Evolutionary conservation across 2,113 vertebrate genomes (phyloP), one percentile per base, ranked within the genome.

Genomic region (Myotis davidii): DNA sequence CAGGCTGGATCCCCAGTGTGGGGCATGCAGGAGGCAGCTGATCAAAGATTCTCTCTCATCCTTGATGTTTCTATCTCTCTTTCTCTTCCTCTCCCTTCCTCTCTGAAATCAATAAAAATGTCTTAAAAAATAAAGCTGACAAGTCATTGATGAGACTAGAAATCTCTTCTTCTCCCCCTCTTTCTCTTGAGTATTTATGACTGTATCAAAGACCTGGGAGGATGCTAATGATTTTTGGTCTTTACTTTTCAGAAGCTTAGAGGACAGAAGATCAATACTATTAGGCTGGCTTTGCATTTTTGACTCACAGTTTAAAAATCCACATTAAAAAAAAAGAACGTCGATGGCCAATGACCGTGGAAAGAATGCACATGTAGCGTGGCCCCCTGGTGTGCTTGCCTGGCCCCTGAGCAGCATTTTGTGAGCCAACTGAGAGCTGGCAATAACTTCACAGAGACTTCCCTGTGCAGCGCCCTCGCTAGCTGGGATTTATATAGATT

Each of bases 191-290:
- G 42, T 92, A 69, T 90, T 90, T 92, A 67, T 17, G 78, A 20
- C 52, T 87, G 9, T 76, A 54, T 76, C 56, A 70, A 64, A 95
- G 77, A 85, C 18, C 65, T 78, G 52, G 72, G 54, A 81, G 73
- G 84, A 73, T 37, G 23, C 27, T 56, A 67, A 52, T 6, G 17
- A 54, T 21, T 83, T 95, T 94, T 85, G 32, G 84, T 50, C 21
- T 45, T 90, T 81, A 39, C 7, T 84, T 92, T 74, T 21, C 69
- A 72, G 82, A 85, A 93, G 29, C 61, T 74, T 83, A 48, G 90
- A 90, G 50, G 34, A 42, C 4, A 72, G 76, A 92, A 73, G 84
- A 74, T 84, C 21, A 54, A 14, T 91, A 42, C 27, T 32, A 27
- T 37, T 34, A 78, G 56, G 64, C 34, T 67, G 87, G 14, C 9